Evolutionary conservation across 2,113 vertebrate genomes (phyloP).

Genomic region (Perca flavescens): DNA sequence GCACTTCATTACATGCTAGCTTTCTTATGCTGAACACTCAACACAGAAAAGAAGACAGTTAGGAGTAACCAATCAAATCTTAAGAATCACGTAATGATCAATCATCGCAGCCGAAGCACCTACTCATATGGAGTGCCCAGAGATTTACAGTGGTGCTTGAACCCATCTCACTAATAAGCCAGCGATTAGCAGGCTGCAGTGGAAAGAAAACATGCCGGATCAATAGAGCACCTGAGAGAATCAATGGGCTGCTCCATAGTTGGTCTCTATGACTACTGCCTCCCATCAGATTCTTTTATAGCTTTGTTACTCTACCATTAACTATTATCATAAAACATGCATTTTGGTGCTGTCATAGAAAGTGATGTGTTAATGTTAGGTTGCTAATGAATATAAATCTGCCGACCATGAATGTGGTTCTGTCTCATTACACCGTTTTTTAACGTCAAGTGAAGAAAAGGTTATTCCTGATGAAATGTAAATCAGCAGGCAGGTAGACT

Average conservation of each 20-base stretch:
- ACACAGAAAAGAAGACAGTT: constrained; percentile 6
- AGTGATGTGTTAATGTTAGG: constrained; percentile 78
- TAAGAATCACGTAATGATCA: constrained; percentile 29
- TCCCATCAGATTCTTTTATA: constrained; percentile 59
- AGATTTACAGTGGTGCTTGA: constrained; percentile 54
- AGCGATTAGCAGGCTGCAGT: constrained; percentile 74
- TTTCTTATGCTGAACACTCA: neutral
- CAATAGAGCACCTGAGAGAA: constrained; percentile 76
- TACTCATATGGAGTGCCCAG: constrained; percentile 41
- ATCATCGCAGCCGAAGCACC: constrained; percentile 40
- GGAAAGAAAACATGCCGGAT: constrained; percentile 77
- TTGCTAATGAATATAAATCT: constrained; percentile 89
- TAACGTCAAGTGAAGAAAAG: constrained; percentile 86
- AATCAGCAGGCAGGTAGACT: constrained; percentile 81
- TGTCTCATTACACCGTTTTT: constrained; percentile 87
- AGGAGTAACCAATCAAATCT: constrained; percentile 22
- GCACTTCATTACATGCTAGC: neutral
- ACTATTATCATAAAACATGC: constrained; percentile 58
- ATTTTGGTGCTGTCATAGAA: constrained; percentile 64
- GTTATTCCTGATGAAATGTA: constrained; percentile 87
- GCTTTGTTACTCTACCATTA: constrained; percentile 63
- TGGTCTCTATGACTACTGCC: constrained; percentile 47
- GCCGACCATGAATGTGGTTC: constrained; percentile 70
- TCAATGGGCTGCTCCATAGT: constrained; percentile 71
- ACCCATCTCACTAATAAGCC: constrained; percentile 68